Base-by-base conservation (phyloP, 1,140 invertebrate species). In the Subanguina moxae region DNA sequence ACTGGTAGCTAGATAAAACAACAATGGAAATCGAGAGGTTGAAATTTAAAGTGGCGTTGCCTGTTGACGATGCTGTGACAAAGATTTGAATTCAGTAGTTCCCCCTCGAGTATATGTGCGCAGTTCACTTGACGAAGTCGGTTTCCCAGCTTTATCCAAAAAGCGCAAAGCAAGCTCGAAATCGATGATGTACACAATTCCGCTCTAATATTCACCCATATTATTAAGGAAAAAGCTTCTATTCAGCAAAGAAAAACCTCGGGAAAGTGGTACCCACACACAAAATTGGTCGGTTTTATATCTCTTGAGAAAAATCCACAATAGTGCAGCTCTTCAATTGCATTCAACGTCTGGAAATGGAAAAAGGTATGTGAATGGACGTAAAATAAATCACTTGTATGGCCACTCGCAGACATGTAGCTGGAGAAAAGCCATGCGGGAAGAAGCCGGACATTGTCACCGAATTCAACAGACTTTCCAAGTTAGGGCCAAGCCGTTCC, bases 301-400 rank as follows among this genome's bases (percentile, higher is more conserved):
- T 52, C 48, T 19, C 48, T 19, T 5, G 48, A 52, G 48, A 52
- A 21, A 25, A 52, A 19, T 52, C 48, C 48, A 25, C 48, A 52
- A 15, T 52, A 52, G 15, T 52, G 48, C n/a, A 52, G 48, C 48
- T 52, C 48, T 52, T 52, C 48, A 25, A 52, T 52, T 19, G 48
- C 3, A 52, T 52, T 52, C 48, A 52, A 15, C n/a, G 48, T 52
- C 48, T 52, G 23, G 17, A 52, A 52, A 8, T 52, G 48, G 23
- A 52, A 52, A 52, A 8, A 52, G 8, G n/a, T 7, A 25, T 52
- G 3, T 52, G 3, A 8, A 52, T 7, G 8, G 17, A 52, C 3
- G 48, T 52, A 8, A 52, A 3, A 25, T 52, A 19, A 52, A 19
- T 52, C 15, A 52, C 48, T 8, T 52, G n/a, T 21, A 52, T 25